Conservation (phyloP, 2,113 vertebrate species). For the Uria aalge region DNA sequence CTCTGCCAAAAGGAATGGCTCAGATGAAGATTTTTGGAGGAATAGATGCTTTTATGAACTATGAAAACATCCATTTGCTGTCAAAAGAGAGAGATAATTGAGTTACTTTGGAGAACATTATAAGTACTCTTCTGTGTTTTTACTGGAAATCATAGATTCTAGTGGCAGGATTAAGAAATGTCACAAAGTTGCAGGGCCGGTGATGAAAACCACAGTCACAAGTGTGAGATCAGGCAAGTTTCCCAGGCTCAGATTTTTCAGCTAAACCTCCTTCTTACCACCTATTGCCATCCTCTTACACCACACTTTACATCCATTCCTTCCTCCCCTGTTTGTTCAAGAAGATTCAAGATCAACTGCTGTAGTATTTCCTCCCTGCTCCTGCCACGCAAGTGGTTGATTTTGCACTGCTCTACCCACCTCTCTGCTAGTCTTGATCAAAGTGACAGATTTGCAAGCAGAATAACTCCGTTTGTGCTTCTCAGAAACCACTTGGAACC, state of each 20-base stretch:
- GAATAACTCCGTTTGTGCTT: not conserved
- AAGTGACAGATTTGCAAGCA: not conserved
- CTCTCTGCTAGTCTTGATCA: not conserved
- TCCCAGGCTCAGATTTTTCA: not conserved
- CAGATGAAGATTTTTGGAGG: not conserved
- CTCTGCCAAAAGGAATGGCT: not conserved
- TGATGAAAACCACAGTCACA: not conserved
- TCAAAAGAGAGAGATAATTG: not conserved
- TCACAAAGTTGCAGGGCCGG: not conserved
- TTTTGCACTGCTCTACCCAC: not conserved
- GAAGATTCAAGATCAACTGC: not conserved
- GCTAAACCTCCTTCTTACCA: not conserved
- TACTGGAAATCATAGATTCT: not conserved
- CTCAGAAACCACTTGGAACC: not conserved
- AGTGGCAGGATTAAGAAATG: not conserved
- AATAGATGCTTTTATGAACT: not conserved
- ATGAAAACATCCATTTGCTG: not conserved
- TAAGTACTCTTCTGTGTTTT: not conserved
- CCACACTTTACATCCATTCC: not conserved
- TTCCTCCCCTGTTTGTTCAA: not conserved
- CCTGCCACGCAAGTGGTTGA: not conserved
- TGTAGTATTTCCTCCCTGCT: not conserved
- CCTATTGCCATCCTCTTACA: not conserved
- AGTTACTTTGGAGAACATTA: not conserved
- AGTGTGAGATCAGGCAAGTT: not conserved